phyloP scores from a whole-genome alignment of 2,113 vertebrate species.

The Crotalus horridus region DNA sequence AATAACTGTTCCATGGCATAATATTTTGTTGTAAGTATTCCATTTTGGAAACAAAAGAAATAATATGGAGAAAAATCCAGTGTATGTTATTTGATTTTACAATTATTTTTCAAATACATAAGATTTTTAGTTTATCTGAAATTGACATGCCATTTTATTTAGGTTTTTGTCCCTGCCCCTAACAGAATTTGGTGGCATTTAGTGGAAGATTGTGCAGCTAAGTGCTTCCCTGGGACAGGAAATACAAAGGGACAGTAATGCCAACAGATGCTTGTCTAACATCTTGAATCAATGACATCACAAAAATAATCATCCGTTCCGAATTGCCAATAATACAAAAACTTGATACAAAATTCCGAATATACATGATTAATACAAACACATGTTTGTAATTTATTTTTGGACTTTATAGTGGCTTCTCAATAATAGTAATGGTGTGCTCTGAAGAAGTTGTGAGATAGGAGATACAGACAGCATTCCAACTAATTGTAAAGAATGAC shows the following conservation, averaged over 20 bases:
- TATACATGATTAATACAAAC: neutral
- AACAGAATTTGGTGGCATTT: neutral
- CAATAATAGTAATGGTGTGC: neutral
- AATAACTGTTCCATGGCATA: neutral
- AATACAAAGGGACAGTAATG: neutral
- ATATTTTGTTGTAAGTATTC: neutral
- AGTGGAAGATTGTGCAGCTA: neutral
- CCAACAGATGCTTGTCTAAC: neutral
- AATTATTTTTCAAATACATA: neutral
- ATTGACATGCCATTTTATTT: neutral
- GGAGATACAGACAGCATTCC: neutral
- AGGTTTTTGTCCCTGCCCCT: fast-evolving
- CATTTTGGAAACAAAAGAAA: neutral
- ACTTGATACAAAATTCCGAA: neutral
- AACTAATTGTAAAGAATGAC: neutral
- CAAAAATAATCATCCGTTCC: neutral
- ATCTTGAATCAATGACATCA: neutral
- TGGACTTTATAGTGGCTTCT: neutral
- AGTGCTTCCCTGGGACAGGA: neutral
- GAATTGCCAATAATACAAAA: neutral
- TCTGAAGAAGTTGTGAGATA: neutral
- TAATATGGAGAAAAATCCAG: neutral
- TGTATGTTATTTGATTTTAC: neutral
- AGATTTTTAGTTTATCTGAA: neutral
- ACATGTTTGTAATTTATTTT: neutral